Percentiles rank a stretch among this genome's conserved stretches.
Evolutionary conservation across 1,140 invertebrate species (phyloP).

Genomic region (Drosophila truncata): DNA sequence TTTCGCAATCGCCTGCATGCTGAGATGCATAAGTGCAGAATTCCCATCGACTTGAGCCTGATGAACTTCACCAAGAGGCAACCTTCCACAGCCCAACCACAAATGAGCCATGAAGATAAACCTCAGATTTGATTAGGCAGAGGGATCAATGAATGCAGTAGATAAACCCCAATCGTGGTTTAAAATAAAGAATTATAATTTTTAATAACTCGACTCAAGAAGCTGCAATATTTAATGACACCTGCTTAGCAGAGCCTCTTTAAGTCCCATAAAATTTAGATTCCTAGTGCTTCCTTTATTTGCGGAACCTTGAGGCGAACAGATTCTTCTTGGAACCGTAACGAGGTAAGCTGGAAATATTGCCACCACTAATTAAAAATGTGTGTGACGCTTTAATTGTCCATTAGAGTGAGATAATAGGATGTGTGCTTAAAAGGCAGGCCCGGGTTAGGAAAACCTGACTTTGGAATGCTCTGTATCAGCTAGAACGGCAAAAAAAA

Average conservation of each 20-base stretch:
- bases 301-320: constrained; percentile 19
- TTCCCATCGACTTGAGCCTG: neutral
- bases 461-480: constrained; percentile 6
- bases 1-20: constrained; percentile 59
- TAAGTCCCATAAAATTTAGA: neutral
- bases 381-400: constrained; percentile 30
- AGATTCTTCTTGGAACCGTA: constrained; percentile 44
- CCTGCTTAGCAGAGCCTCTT: constrained; percentile 1
- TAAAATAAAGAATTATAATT: constrained; percentile 6
- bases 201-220: neutral
- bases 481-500: neutral
- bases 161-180: constrained; percentile 2
- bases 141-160: neutral
- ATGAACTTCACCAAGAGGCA: constrained; percentile 8
- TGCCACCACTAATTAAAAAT: constrained; percentile 30
- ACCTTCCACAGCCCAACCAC: constrained; percentile 29
- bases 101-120: constrained; percentile 28
- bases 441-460: neutral
- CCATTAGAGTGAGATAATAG: constrained; percentile 25
- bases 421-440: constrained; percentile 18
- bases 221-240: neutral
- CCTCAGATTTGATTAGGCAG: neutral
- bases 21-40: constrained; percentile 22
- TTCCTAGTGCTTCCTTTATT: constrained; percentile 24
- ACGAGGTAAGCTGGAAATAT: constrained; percentile 35